Evolutionary conservation across 2,888 invertebrate species (phyloP), one percentile per base, ranked within the genome.

Genomic region (Penaeus monodon): DNA sequence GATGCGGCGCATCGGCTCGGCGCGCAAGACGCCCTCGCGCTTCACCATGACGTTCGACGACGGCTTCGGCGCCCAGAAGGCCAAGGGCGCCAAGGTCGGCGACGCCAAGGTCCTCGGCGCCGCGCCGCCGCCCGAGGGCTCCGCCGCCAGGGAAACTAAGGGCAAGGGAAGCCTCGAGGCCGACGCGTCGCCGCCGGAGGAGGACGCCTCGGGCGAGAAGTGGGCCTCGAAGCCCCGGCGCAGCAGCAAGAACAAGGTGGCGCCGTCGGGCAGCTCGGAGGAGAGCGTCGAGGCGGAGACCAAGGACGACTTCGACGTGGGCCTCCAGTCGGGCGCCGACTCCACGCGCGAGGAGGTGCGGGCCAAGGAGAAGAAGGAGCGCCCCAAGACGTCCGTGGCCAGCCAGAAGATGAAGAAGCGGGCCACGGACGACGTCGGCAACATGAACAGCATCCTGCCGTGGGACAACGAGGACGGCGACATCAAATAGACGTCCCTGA

Each of bases 391-490:
- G 22, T 86, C 84, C 12, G 89, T 86, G 33, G 81, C 88, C 27
- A 76, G 82, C n/a, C 83, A 88, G 73, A 88, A 86, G 68, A 88
- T 83, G 88, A 85, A 89, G 70, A 86, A 77, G 14, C 78, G 88
- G 24, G 86, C 81, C 14, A 88, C 88, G 1, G 88, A 89, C n/a
- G 83, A 81, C 44, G 86, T 89, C 7, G 85, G 84, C 27, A 88
- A 88, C 77, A 89, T 89, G 89, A 88, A 86, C 81, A 88, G 81
- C 73, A 89, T 89, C 76, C 64, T 89, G 64, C 89, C 89, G n/a
- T 89, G 89, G 89, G 81, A 88, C 70, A 85, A 88, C 70, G 89
- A 89, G 65, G 89, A 89, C 44, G 89, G 89, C n/a, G 89, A 89
- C 73, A 89, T 89, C 24, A 89, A 89, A 57, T 88, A 83, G 49